Evolutionary conservation across 2,113 vertebrate genomes (phyloP), one percentile per base, ranked within the genome.

Genomic region (Perognathus longimembris): DNA sequence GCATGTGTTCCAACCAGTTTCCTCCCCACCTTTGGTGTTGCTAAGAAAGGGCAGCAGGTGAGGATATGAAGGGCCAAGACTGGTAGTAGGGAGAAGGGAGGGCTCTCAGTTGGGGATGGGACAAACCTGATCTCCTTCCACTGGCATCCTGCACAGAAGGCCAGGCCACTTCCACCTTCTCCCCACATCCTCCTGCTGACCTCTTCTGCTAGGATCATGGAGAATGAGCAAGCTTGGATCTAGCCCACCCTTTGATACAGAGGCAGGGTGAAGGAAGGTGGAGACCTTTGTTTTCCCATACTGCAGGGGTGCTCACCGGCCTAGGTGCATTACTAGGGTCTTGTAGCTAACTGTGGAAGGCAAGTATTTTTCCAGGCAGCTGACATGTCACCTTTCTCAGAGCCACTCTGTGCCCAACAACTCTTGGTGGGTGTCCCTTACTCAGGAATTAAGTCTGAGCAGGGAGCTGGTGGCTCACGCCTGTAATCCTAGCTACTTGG

Each of bases 381-480:
- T 88, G 45, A 69, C 88, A 73, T 67, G 50, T 89, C 76, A 73
- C n/a, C 86, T 91, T 80, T 63, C 76, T 77, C 80, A 17, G 12
- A 11, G 64, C 12, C 2, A 6, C 24, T 0, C 0, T 24, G 67
- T 80, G 59, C 88, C 32, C 0, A 87, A 26, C 80, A 9, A 0
- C 42, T 59, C 38, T 70, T 3, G 38, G 17, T 73, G n/a, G 42
- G 30, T 17, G 12, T 14, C 67, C 7, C 32, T 78, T 45, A 45
- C 45, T 45, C 45, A 45, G 12, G 45, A 45, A 45, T 45, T 45
- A 45, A 45, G 45, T 45, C 45, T 45, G 45, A 45, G 45, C 12
- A 45, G 45, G 45, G 12, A 45, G 9, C 45, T 45, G 45, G 45
- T 45, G 45, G 45, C 45, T 45, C 9, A 45, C 12, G 45, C 45